Evolutionary conservation across 2,113 vertebrate species (phyloP), one percentile per base, ranked within the genome.

Genomic region (Chionodraco myersi): DNA sequence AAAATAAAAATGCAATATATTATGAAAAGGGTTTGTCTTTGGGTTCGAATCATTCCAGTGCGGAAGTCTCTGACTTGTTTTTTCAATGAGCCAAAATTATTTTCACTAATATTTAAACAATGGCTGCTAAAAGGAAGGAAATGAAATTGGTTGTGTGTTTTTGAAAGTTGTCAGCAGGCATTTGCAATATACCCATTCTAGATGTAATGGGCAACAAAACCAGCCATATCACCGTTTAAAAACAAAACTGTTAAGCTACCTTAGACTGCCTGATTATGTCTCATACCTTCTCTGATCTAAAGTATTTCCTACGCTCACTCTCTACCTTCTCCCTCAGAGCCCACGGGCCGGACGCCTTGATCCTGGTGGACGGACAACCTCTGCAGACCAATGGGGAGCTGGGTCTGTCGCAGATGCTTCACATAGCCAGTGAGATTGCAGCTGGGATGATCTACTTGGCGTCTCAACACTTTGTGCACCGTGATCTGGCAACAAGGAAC

Each of bases 381-480:
- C 95, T 97, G 72, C 97, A 97, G 91, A 96, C 96, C 67, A 98
- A 96, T 77, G 97, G 97, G 2, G 97, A 99, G 90, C 94, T 99
- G 59, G 97, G 97, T 52, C 92, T 98, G 49, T 98, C 97, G 30
- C 97, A 99, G 84, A 99, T 99, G 98, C 95, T 99, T 48, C 97
- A 99, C 93, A 99, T 99, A 1, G 97, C 97, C 23, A 96, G 96
- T 83, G 97, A 99, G 95, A 99, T 99, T 0, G 96, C 97, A 72
- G 96, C 96, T 1, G 98, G 98, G 75, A 99, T 99, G 96, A 97
- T 97, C 69, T 99, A 99, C 93, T 90, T 99, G 77, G 97, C 96
- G 6, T 99, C 97, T 51, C 98, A 99, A 90, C 98, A 99, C 94
- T 99, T 99, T 60, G 98, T 99, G 68, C 98, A 99, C 82, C 96